Evolutionary conservation across 2,113 vertebrate genomes (phyloP).

Genomic region (Elgaria multicarinata): DNA sequence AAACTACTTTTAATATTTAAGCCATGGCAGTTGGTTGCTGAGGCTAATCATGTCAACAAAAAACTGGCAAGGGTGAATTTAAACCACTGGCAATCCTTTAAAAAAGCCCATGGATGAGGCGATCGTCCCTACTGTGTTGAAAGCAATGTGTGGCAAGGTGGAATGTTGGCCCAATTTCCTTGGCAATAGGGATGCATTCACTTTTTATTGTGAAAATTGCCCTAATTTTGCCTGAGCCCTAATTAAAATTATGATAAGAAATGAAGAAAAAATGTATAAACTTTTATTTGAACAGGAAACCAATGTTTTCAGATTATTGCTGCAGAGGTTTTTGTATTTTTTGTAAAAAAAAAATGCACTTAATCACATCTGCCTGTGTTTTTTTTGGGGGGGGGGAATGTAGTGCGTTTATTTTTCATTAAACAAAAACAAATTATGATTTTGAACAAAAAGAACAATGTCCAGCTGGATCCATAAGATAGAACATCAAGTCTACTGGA

Average conservation of each 20-base stretch:
- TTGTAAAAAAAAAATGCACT: neutral
- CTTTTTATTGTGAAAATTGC: neutral
- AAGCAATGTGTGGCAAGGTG: neutral
- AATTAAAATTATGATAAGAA: neutral
- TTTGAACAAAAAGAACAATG: neutral
- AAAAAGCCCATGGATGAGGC: too few relatives aligned
- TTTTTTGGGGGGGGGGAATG: neutral
- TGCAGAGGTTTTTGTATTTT: neutral
- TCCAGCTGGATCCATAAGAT: neutral
- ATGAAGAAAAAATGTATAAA: neutral
- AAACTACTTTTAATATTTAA: too few relatives aligned
- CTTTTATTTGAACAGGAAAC: neutral
- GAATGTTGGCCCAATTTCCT: neutral
- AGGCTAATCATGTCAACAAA: too few relatives aligned
- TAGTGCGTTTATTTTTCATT: neutral
- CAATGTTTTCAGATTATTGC: neutral
- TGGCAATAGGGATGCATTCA: neutral
- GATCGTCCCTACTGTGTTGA: neutral
- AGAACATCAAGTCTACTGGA: neutral
- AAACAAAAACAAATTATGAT: neutral
- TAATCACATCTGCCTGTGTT: neutral
- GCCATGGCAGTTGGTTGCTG: too few relatives aligned
- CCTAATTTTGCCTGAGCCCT: neutral
- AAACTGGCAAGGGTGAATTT: too few relatives aligned
- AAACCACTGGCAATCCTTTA: too few relatives aligned